Base-by-base conservation (phyloP, 2,113 vertebrate genomes). In the Anseranas semipalmata region DNA sequence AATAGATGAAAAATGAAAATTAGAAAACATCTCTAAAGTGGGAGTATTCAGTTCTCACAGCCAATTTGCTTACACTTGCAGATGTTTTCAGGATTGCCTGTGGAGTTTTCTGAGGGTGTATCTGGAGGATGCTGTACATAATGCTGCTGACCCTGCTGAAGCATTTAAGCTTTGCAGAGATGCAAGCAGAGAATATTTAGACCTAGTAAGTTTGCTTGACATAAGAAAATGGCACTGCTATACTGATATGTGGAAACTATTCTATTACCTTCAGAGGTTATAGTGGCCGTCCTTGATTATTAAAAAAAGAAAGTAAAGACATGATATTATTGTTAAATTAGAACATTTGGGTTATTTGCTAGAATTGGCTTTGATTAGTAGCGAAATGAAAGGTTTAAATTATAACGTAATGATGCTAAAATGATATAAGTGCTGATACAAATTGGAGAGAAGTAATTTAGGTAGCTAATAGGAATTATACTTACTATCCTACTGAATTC, bases 381-480 rank as follows among this genome's bases (percentile, higher is more conserved):
- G 50, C 32, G 43, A 87, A 96, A 94, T 72, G 32, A 71, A 95
- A 89, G 33, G 27, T 87, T 92, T 95, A 89, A 81, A 91, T 91
- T 80, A 39, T 52, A 92, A 89, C 0, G 1, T 90, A 78, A 90
- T 87, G 65, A 63, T 81, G 35, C 28, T 87, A 92, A 81, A 81
- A 81, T 22, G 80, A 46, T 81, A 4, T 60, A 89, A 92, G 15
- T 56, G 28, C 70, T 66, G 43, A 86, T 48, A 81, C 19, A 89
- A 90, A 93, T 95, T 92, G 71, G 37, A 74, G 56, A 60, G 48
- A 88, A 85, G 77, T 74, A 84, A 95, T 93, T 95, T 94, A 89
- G 65, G 17, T 63, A 71, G 46, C 73, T 84, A 43, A 39, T 56
- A 75, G 60, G 65, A 96, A 46, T 95, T 41, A 90, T 21, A 70